Base-by-base conservation (phyloP, 2,113 vertebrate species). In the Lophura nycthemera region DNA sequence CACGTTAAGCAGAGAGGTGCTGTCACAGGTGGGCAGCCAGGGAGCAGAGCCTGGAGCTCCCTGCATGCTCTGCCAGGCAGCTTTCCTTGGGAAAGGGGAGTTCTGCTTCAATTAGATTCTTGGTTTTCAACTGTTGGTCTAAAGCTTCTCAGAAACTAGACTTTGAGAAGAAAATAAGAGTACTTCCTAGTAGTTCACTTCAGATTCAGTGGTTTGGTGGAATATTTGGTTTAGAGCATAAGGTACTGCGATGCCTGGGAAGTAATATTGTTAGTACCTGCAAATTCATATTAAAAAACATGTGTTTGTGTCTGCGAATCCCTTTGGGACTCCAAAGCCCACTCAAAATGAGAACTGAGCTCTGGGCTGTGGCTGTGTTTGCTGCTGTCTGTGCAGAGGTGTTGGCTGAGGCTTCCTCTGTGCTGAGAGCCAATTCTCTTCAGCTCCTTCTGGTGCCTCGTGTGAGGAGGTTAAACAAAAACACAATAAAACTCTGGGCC, bases 401-500 rank as follows among this genome's bases (percentile, higher is more conserved):
- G 83, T 69, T 75, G 77, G 77, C 70, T 43, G 66, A 89, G 57
- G 61, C 47, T 70, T 88, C 54, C 54, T 40, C 65, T 11, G 54
- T 8, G 24, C 40, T 20, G 40, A n/a, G 22, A 59, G 54, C 38
- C 21, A 24, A 19, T 38, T 64, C 19, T 52, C 43, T 52, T 30
- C 75, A 63, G 5, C n/a, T 89, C 48, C 60, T 89, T 91, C 63
- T 1, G 0, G 50, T 84, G 52, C 81, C 84, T 89, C 24, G 10
- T 83, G 77, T 70, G 77, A 91, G 67, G 67, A 94, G 89, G 94
- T 94, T 92, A 94, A 96, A 89, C 63, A 92, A 88, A 96, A 94
- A 73, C 48, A 86, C 65, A 93, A 86, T 96, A 86, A 93, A 96
- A 91, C 32, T 86, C 83, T 42, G 61, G 47, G 64, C 42, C 47